These are phyloP conservation scores for Subanguina moxae DNA, from an alignment of 1,140 invertebrate genomes.

Conservation along the genomic window DNA sequence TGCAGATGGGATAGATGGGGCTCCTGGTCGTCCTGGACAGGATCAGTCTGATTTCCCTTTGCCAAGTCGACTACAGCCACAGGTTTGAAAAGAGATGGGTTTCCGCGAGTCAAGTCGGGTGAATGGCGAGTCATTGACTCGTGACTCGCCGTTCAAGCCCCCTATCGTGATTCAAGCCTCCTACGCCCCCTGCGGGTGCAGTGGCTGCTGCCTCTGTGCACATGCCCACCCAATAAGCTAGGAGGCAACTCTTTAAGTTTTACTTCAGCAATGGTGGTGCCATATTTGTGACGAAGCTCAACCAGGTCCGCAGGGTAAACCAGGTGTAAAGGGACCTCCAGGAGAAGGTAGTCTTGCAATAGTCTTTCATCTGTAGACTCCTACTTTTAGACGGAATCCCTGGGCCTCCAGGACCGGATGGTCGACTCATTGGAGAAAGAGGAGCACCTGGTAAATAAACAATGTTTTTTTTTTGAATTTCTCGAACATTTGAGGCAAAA, in stretches of 20 bases:
- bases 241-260: background rate
- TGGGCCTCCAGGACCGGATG: background rate
- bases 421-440: background rate
- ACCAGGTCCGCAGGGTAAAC: background rate
- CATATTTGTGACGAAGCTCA: background rate
- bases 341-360: background rate
- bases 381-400: background rate
- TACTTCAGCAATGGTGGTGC: conserved; percentile 1
- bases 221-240: background rate
- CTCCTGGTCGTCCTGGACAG: background rate
- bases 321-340: conserved; percentile 1
- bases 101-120: too few species aligned
- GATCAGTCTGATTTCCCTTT: conserved; percentile 1
- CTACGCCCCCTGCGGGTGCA: too few species aligned
- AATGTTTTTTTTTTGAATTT: too few species aligned
- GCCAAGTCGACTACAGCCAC: background rate
- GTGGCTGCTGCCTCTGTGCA: too few species aligned
- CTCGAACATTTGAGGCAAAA: too few species aligned
- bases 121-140: too few species aligned
- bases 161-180: too few species aligned
- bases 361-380: background rate
- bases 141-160: too few species aligned
- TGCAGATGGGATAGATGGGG: background rate
- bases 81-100: too few species aligned
- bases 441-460: background rate